Conservation (phyloP, 37 sponge, comb jelly and placozoan genomes). For the Trichoplax adhaerens region DNA sequence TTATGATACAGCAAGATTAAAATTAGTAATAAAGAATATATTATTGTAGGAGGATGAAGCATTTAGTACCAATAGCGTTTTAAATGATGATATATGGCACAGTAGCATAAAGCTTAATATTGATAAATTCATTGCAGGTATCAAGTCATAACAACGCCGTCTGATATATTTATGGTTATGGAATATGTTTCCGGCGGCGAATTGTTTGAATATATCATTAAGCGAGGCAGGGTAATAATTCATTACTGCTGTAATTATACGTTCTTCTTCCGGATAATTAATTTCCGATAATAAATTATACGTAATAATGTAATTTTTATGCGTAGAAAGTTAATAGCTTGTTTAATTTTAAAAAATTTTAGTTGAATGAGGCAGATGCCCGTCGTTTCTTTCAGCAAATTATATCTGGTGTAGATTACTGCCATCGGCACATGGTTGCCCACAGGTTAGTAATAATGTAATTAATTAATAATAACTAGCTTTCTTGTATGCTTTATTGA, state of each 20-base stretch:
- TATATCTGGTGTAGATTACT: slow-evolving; percentile 75
- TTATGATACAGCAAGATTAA: too few species aligned
- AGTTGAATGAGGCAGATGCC: slow-evolving; percentile 42
- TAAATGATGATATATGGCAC: neutral
- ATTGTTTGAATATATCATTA: slow-evolving; percentile 82
- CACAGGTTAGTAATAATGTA: slow-evolving; percentile 1
- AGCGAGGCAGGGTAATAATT: neutral
- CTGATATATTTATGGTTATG: slow-evolving; percentile 95
- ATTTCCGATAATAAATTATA: too few species aligned
- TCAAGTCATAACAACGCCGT: slow-evolving; percentile 84
- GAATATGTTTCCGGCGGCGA: slow-evolving; percentile 94
- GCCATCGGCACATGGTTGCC: slow-evolving; percentile 32
- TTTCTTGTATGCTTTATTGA: too few species aligned
- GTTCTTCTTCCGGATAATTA: neutral
- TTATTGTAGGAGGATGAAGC: too few species aligned
- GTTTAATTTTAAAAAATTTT: neutral
- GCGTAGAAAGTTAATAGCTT: too few species aligned
- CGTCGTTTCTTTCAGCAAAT: slow-evolving; percentile 87
- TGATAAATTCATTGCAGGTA: slow-evolving; percentile 22
- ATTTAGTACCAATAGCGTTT: neutral
- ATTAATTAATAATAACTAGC: too few species aligned
- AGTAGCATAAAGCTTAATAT: neutral
- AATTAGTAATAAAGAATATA: too few species aligned
- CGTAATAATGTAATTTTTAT: too few species aligned
- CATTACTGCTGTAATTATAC: neutral